A percentile compares a stretch with the other conserved stretches of the same genome.
Evolutionary conservation across 2,888 invertebrate species (phyloP).

Genomic region (Drosophila neutralis): DNA sequence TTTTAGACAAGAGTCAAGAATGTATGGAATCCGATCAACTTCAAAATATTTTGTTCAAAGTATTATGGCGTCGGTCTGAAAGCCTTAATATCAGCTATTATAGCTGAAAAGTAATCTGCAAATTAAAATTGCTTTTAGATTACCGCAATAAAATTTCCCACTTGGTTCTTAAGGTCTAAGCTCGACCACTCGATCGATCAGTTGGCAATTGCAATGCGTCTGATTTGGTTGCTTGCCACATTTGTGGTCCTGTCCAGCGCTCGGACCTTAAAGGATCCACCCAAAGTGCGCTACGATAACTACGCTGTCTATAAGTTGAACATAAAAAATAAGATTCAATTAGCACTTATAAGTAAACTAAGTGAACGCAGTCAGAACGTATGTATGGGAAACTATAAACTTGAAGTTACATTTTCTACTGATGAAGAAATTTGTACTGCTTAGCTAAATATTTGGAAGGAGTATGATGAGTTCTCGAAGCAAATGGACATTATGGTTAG

Average conservation of each 20-base stretch:
- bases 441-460: conserved; percentile 82
- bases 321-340: conserved; percentile 85
- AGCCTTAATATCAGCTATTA: conserved; percentile 32
- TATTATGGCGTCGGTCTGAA: not conserved
- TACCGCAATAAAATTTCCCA: not conserved
- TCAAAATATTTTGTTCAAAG: not conserved
- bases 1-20: not conserved
- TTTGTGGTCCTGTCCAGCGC: conserved; percentile 60
- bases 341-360: conserved; percentile 82
- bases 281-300: conserved; percentile 81
- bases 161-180: conserved; percentile 14
- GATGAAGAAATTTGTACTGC: not conserved
- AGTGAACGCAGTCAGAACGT: conserved; percentile 43
- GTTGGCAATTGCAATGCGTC: conserved; percentile 54
- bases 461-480: conserved; percentile 81
- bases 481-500: conserved; percentile 87
- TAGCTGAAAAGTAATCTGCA: conserved; percentile 47
- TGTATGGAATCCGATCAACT: too few species aligned
- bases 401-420: not conserved
- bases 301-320: conserved; percentile 80
- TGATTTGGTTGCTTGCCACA: conserved; percentile 58
- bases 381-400: not conserved
- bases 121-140: conserved; percentile 46
- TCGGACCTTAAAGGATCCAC: conserved; percentile 41
- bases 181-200: conserved; percentile 19